Evolutionary conservation across 1,140 invertebrate genomes (phyloP).

Genomic region (Arion vulgaris): DNA sequence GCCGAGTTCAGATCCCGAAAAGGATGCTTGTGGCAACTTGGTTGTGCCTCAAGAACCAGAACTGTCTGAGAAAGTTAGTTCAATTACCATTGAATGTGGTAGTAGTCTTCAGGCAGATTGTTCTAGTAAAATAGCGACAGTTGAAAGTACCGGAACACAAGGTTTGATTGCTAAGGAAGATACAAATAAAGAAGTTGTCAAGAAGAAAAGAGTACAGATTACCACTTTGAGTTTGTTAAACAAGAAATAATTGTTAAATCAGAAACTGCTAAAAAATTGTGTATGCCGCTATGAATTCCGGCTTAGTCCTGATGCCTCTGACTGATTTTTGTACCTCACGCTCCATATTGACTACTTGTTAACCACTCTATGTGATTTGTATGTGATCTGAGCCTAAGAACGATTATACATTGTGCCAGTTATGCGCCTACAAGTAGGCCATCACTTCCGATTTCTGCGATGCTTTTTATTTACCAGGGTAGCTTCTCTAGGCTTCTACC

Average conservation of each 20-base stretch:
- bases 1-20: not conserved
- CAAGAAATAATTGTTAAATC: not conserved
- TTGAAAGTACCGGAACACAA: not conserved
- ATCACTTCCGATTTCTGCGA: too few species aligned
- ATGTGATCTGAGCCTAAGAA: too few species aligned
- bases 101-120: not conserved
- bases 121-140: not conserved
- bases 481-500: too few species aligned
- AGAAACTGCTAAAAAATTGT: too few species aligned
- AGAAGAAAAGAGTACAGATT: conserved; percentile 6
- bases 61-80: not conserved
- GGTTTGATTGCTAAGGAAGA: not conserved
- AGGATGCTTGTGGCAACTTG: not conserved
- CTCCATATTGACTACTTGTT: too few species aligned
- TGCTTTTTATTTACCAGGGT: too few species aligned
- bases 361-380: too few species aligned
- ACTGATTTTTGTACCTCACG: too few species aligned
- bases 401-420: too few species aligned
- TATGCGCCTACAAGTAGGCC: too few species aligned
- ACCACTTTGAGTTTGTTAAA: not conserved
- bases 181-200: not conserved
- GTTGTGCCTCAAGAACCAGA: not conserved
- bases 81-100: not conserved
- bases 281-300: too few species aligned
- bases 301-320: too few species aligned